Conservation (phyloP, 2,797 vertebrate genomes). For the Esox masquinongy region DNA sequence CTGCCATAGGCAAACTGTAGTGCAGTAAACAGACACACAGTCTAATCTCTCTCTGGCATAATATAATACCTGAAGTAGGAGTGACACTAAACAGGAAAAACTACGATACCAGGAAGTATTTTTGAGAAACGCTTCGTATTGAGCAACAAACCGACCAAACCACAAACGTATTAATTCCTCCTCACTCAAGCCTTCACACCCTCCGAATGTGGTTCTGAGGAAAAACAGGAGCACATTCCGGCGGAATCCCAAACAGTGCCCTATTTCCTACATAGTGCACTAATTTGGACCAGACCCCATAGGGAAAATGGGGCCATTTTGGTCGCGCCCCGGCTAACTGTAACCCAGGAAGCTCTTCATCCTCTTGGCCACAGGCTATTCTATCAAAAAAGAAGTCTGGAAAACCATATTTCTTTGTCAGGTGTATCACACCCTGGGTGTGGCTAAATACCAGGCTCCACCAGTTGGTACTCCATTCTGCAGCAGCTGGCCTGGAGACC, state of each 20-base stretch:
- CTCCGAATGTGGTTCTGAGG: not conserved
- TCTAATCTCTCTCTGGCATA: not conserved
- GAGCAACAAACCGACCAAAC: constrained; percentile 14
- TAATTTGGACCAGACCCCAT: not conserved
- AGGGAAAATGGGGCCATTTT: not conserved
- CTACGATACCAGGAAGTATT: not conserved
- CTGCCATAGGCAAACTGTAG: not conserved
- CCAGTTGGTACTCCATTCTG: not conserved
- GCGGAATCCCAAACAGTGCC: not conserved
- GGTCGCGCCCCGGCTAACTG: not conserved
- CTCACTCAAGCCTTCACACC: constrained; percentile 6
- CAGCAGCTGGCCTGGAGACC: not conserved
- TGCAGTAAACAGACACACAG: not conserved
- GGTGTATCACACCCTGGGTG: not conserved
- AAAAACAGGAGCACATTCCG: not conserved
- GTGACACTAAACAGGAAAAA: not conserved
- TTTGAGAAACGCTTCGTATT: constrained; percentile 1
- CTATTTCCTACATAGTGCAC: not conserved
- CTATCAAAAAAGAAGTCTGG: not conserved
- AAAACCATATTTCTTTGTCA: not conserved
- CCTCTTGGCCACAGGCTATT: not conserved
- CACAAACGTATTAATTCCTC: constrained; percentile 24
- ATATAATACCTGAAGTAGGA: not conserved
- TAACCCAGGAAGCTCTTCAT: not conserved
- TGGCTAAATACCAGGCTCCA: not conserved